A percentile compares a stretch with the other conserved stretches of the same genome.
phyloP scores from a whole-genome alignment of 2,888 invertebrate genomes.

The Mythimna loreyi region DNA sequence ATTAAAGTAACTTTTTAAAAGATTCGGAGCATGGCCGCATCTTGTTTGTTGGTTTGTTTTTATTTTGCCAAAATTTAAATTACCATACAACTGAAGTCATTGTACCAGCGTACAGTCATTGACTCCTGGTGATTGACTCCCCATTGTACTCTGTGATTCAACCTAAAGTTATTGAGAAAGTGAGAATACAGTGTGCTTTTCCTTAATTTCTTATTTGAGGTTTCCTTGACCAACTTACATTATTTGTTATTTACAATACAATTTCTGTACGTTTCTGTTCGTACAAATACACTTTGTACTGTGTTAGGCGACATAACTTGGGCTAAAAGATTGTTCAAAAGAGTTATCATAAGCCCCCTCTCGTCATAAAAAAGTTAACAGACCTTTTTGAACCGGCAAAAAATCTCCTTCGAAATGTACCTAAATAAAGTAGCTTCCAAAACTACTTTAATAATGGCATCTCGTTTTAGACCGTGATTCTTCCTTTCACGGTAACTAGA shows the following conservation, averaged over 20 bases:
- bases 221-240: slow-evolving; percentile 18
- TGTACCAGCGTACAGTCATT: slow-evolving; percentile 53
- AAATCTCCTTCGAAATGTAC: no score
- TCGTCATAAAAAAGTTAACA: no score
- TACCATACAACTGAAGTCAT: slow-evolving; percentile 32
- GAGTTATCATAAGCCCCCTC: no score
- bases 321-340: no score
- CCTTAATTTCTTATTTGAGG: slow-evolving; percentile 30
- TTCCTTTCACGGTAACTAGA: no score
- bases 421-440: not conserved
- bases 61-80: slow-evolving; percentile 35
- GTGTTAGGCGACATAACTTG: not conserved
- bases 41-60: slow-evolving; percentile 6
- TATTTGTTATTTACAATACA: not conserved
- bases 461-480: no score
- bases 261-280: not conserved
- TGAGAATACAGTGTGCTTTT: slow-evolving; percentile 27
- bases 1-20: slow-evolving; percentile 5
- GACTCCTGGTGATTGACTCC: slow-evolving; percentile 49
- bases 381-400: no score
- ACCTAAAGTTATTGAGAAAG: slow-evolving; percentile 49
- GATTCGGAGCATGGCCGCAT: not conserved
- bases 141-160: slow-evolving; percentile 56
- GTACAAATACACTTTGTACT: no score
- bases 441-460: no score